phyloP scores from a whole-genome alignment of 2,888 invertebrate species.

The Heliconius erato region DNA sequence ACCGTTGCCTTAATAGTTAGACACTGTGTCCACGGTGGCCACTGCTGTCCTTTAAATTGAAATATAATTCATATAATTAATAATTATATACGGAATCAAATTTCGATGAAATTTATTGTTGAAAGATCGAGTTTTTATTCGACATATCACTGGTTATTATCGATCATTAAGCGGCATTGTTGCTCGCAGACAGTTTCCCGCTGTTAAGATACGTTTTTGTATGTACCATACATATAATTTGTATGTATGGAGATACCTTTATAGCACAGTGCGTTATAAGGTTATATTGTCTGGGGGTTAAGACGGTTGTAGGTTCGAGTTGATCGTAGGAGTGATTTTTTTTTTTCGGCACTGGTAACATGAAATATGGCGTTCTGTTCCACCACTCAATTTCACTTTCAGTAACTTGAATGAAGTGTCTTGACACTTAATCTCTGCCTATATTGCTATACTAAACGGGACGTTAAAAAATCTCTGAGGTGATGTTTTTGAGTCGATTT shows the following conservation, averaged over 20 bases:
- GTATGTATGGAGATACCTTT: background rate
- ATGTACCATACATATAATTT: background rate
- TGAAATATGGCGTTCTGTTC: background rate
- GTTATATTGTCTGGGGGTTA: too few species aligned
- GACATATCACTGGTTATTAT: slow-evolving; percentile 42
- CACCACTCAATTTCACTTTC: background rate
- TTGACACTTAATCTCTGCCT: background rate
- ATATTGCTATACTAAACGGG: too few species aligned
- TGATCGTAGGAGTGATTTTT: too few species aligned
- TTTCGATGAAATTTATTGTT: background rate
- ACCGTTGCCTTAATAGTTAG: too few species aligned
- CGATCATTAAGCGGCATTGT: slow-evolving; percentile 46
- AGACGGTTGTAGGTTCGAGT: too few species aligned
- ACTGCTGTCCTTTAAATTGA: background rate
- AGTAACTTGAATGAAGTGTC: background rate
- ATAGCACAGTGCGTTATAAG: background rate
- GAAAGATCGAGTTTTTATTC: slow-evolving; percentile 23
- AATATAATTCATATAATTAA: background rate
- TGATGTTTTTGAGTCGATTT: too few species aligned
- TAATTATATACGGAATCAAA: slow-evolving; percentile 24
- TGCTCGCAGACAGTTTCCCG: slow-evolving; percentile 47
- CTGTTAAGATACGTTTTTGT: slow-evolving; percentile 37
- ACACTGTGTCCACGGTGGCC: too few species aligned
- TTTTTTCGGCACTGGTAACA: background rate
- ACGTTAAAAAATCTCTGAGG: too few species aligned